phyloP scores from a whole-genome alignment of 1,140 invertebrate genomes.

The Drosophila ogumai region DNA sequence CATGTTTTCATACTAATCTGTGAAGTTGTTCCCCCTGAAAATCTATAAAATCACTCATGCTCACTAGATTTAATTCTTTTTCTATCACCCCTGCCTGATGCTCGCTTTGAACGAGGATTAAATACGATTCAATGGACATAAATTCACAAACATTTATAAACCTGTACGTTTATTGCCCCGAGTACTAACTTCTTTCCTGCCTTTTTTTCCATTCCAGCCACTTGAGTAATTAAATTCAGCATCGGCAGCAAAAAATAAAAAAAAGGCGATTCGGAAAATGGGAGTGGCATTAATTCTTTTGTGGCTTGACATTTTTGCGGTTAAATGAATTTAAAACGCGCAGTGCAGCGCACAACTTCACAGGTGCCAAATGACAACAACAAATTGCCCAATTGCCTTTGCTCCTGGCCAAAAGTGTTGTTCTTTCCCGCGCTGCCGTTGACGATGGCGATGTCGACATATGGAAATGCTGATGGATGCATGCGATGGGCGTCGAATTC shows the following conservation, averaged over 20 bases:
- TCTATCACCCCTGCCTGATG: not conserved
- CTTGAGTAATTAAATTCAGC: slow-evolving; percentile 82
- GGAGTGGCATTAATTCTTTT: slow-evolving; percentile 81
- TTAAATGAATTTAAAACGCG: slow-evolving; percentile 81
- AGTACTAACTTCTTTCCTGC: slow-evolving; percentile 31
- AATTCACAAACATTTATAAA: slow-evolving; percentile 41
- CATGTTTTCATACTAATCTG: not conserved
- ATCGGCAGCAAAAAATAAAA: slow-evolving; percentile 10
- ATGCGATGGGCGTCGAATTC: slow-evolving; percentile 21
- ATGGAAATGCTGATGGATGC: slow-evolving; percentile 77
- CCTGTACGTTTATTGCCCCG: not conserved
- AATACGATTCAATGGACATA: slow-evolving; percentile 43
- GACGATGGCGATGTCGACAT: slow-evolving; percentile 66
- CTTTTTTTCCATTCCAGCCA: slow-evolving; percentile 50
- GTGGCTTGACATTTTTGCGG: slow-evolving; percentile 81
- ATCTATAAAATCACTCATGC: not conserved
- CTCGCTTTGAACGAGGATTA: slow-evolving; percentile 32
- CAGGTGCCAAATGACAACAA: slow-evolving; percentile 82
- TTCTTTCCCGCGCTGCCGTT: slow-evolving; percentile 17
- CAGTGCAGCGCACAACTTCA: slow-evolving; percentile 52
- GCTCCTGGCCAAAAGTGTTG: slow-evolving; percentile 36
- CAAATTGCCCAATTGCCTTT: slow-evolving; percentile 69
- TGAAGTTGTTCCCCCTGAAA: not conserved
- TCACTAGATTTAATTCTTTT: not conserved
- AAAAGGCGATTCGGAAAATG: slow-evolving; percentile 25